Evolutionary conservation across 2,113 vertebrate species (phyloP), one percentile per base, ranked within the genome.

Genomic region (Engystomops pustulosus): DNA sequence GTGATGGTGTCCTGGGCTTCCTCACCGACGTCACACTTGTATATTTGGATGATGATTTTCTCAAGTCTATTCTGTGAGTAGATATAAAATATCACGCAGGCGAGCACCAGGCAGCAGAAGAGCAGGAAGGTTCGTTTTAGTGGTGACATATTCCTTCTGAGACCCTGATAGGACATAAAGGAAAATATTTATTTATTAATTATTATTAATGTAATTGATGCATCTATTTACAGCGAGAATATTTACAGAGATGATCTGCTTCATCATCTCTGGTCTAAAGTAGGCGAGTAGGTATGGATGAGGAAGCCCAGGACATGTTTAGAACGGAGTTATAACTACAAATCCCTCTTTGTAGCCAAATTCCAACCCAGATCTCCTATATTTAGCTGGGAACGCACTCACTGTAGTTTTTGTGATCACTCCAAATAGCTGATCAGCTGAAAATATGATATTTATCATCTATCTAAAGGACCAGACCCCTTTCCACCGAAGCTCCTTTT

Each of bases 1-100:
- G 83, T 85, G n/a, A 85, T 76, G 5, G 71, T 75, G 12, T 85
- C 71, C 4, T 10, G 15, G 49, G 47, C 34, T 92, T 93, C 91
- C 10, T 23, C 3, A 9, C 65, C 14, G 6, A 0, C 1, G 18
- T 62, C 27, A 17, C 17, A 36, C 36, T 47, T 4, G 7, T 1
- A 8, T 6, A 47, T 25, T 3, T 18, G 0, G 6, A 47, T 18
- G 41, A 47, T 17, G 4, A 1, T 11, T 3, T 15, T 0, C 12
- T 30, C 6, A 0, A 27, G 0, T 17, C 7, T 18, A 11, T 30
- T 34, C 11, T 30, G 23, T 49, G 3, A 14, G 30, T 1, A 27
- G 3, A 11, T 2, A 74, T 49, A 30, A n/a, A n/a, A 20, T 45
- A 32, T 6, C 23, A 30, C 20, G 15, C 4, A 30, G 8, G 17